Percentiles rank a stretch among this genome's conserved stretches.
phyloP scores from a whole-genome alignment of 2,888 invertebrate species.

The Sussaba pulchella region DNA sequence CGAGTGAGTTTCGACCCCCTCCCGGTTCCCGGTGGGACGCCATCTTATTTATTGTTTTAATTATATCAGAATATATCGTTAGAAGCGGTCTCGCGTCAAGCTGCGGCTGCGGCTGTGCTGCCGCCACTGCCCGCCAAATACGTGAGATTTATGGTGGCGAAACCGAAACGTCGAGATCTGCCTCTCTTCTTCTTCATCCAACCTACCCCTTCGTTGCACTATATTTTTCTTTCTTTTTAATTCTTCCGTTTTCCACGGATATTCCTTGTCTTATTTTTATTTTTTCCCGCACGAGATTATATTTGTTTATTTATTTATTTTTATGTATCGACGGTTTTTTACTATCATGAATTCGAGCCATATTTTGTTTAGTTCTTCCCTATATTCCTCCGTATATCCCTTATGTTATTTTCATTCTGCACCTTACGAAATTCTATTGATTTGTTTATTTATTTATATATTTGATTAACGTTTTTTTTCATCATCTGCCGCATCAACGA shows the following conservation, averaged over 20 bases:
- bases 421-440: slow-evolving; percentile 22
- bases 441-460: slow-evolving; percentile 55
- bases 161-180: slow-evolving; percentile 67
- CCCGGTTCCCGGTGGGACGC: slow-evolving; percentile 82
- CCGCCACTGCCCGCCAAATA: slow-evolving; percentile 81
- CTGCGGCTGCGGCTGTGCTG: slow-evolving; percentile 73
- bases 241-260: no score
- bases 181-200: slow-evolving; percentile 53
- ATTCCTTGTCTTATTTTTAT: slow-evolving; percentile 36
- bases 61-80: slow-evolving; percentile 85
- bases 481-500: slow-evolving; percentile 43
- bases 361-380: no score
- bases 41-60: slow-evolving; percentile 85
- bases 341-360: no score
- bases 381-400: no score
- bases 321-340: slow-evolving; percentile 16
- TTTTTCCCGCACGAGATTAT: slow-evolving; percentile 24
- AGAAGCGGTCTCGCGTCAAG: slow-evolving; percentile 79
- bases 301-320: slow-evolving; percentile 51
- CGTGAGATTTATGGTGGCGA: slow-evolving; percentile 80
- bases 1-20: slow-evolving; percentile 82
- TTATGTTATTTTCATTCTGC: slow-evolving; percentile 38
- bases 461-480: slow-evolving; percentile 30
- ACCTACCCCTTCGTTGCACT: slow-evolving; percentile 37
- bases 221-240: slow-evolving; percentile 18